A percentile compares a stretch with the other conserved stretches of the same genome.
These are phyloP conservation scores for Oxyteleia sp. DNA, from an alignment of 2,888 invertebrate species.

Conservation along the genomic window DNA sequence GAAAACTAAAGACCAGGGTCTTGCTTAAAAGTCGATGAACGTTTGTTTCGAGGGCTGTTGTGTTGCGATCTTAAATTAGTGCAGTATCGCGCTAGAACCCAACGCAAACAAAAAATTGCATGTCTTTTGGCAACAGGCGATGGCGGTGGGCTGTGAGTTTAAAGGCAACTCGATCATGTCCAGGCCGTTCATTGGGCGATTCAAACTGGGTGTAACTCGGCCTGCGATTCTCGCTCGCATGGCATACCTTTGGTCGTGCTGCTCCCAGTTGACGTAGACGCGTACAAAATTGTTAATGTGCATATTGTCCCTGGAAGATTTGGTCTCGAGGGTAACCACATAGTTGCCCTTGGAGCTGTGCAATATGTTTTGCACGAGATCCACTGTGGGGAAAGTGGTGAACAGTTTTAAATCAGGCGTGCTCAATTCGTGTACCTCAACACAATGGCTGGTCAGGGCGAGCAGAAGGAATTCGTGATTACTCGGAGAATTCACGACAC, in stretches of 20 bases:
- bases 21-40: constrained; percentile 91
- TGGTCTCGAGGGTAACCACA: constrained; percentile 90
- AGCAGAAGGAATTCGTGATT: constrained; percentile 89
- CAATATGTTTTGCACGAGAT: constrained; percentile 90
- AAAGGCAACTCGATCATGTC: constrained; percentile 93
- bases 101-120: constrained; percentile 88
- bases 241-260: constrained; percentile 87
- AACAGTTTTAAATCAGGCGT: constrained; percentile 86
- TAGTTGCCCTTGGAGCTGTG: constrained; percentile 92
- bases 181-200: constrained; percentile 89
- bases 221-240: constrained; percentile 92
- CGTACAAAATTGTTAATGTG: constrained; percentile 89
- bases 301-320: constrained; percentile 85
- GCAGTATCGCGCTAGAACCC: constrained; percentile 88
- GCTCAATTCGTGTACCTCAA: constrained; percentile 89
- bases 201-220: constrained; percentile 91
- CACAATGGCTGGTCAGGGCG: constrained; percentile 89
- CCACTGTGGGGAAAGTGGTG: constrained; percentile 92
- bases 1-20: constrained; percentile 90
- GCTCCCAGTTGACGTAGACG: constrained; percentile 93
- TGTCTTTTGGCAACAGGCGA: constrained; percentile 90
- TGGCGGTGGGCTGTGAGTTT: constrained; percentile 89
- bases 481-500: constrained; percentile 88
- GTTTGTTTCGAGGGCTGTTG: constrained; percentile 91
- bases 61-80: constrained; percentile 90